Evolutionary conservation across 2,888 invertebrate genomes (phyloP).

Genomic region (Ophion costatus): DNA sequence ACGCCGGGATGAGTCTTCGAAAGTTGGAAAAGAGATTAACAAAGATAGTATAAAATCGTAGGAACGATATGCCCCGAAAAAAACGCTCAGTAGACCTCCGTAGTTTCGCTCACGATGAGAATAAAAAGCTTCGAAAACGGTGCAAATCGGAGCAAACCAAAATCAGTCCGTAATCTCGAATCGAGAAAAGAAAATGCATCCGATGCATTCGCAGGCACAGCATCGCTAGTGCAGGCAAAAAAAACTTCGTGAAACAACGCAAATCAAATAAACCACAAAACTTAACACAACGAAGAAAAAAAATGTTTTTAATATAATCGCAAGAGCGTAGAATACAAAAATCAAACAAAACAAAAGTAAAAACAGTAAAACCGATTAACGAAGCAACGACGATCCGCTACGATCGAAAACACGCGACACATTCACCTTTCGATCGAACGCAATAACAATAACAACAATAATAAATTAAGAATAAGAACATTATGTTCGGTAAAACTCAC

Average conservation of each 20-base stretch:
- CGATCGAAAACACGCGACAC: constrained; percentile 16
- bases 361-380: constrained; percentile 23
- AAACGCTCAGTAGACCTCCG: too few species aligned
- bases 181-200: constrained; percentile 8
- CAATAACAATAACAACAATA: constrained; percentile 18
- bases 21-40: background rate
- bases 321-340: constrained; percentile 56
- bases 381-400: constrained; percentile 25
- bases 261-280: constrained; percentile 29
- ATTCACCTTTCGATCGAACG: constrained; percentile 7
- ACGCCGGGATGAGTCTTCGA: background rate
- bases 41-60: too few species aligned
- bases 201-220: background rate
- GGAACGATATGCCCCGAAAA: too few species aligned
- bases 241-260: background rate
- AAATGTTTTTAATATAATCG: constrained; percentile 48
- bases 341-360: constrained; percentile 38
- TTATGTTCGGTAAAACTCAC: constrained; percentile 3
- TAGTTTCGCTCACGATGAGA: too few species aligned
- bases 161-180: constrained; percentile 52
- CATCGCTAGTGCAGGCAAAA: background rate
- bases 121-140: background rate
- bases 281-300: constrained; percentile 57
- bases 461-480: constrained; percentile 41
- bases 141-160: constrained; percentile 7